phyloP scores from a whole-genome alignment of 2,888 invertebrate genomes.

The Quadriops clusia region DNA sequence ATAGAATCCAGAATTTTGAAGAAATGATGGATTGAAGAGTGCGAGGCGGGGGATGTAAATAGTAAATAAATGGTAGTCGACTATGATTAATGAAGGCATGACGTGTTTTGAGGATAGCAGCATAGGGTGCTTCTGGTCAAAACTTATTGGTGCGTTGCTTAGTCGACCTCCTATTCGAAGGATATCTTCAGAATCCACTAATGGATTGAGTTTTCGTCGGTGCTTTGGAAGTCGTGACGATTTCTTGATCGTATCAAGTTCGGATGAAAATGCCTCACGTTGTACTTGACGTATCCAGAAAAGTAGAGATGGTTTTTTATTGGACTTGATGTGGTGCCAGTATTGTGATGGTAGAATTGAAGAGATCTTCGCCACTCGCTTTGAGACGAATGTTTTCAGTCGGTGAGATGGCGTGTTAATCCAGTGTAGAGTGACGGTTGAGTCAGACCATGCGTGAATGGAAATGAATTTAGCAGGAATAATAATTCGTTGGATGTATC shows the following conservation, averaged over 20 bases:
- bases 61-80: slow-evolving; percentile 15
- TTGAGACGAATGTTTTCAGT: slow-evolving; percentile 14
- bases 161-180: slow-evolving; percentile 12
- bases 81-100: slow-evolving; percentile 14
- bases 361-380: slow-evolving; percentile 13
- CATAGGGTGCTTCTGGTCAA: slow-evolving; percentile 10
- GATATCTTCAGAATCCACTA: slow-evolving; percentile 10
- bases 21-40: slow-evolving; percentile 13
- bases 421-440: slow-evolving; percentile 12
- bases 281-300: slow-evolving; percentile 7
- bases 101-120: slow-evolving; percentile 8
- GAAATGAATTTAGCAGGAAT: not conserved
- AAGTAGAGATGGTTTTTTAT: slow-evolving; percentile 9
- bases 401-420: slow-evolving; percentile 11
- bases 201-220: slow-evolving; percentile 9
- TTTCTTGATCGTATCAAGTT: slow-evolving; percentile 5
- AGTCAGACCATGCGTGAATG: slow-evolving; percentile 13
- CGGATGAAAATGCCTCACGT: slow-evolving; percentile 6
- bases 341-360: slow-evolving; percentile 1
- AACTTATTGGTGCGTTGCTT: slow-evolving; percentile 6
- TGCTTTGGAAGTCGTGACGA: slow-evolving; percentile 2
- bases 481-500: no score
- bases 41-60: slow-evolving; percentile 16
- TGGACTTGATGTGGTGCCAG: slow-evolving; percentile 10
- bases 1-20: slow-evolving; percentile 19